Conservation (phyloP, 1,140 invertebrate genomes). For the Lamellibrachia luymesi region DNA sequence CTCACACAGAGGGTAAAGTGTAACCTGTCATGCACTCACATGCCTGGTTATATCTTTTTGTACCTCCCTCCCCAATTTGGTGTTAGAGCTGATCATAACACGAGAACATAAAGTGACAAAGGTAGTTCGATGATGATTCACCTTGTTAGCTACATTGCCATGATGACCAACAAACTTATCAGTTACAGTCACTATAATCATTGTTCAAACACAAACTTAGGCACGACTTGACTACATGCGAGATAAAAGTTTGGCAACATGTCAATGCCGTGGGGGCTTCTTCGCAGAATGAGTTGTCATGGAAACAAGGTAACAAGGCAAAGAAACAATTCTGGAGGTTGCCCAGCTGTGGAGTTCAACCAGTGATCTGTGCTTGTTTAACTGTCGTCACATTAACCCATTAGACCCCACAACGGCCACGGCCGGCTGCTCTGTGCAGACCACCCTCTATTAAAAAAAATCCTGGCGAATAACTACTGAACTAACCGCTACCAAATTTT, state of each 20-base stretch:
- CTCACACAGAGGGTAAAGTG: background rate
- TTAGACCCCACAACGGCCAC: no score
- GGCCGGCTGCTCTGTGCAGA: no score
- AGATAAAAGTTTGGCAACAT: constrained; percentile 1
- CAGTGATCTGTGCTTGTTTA: background rate
- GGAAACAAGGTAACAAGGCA: background rate
- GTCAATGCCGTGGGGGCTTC: background rate
- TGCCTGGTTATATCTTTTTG: background rate
- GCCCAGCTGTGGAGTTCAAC: background rate
- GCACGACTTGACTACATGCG: background rate
- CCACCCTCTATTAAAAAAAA: no score
- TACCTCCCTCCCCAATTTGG: background rate
- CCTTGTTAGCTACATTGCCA: background rate
- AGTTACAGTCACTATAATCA: background rate
- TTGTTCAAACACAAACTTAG: background rate
- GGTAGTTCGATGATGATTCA: background rate
- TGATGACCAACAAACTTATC: background rate
- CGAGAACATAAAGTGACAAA: background rate
- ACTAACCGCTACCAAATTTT: no score
- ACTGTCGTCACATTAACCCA: no score
- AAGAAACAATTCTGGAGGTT: background rate
- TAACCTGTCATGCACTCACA: background rate
- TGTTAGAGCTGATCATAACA: background rate
- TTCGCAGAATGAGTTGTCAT: background rate
- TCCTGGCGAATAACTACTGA: no score